Percentiles rank a stretch among this genome's conserved stretches.
Conservation (phyloP, 2,113 vertebrate genomes). For the Microcebus murinus region DNA sequence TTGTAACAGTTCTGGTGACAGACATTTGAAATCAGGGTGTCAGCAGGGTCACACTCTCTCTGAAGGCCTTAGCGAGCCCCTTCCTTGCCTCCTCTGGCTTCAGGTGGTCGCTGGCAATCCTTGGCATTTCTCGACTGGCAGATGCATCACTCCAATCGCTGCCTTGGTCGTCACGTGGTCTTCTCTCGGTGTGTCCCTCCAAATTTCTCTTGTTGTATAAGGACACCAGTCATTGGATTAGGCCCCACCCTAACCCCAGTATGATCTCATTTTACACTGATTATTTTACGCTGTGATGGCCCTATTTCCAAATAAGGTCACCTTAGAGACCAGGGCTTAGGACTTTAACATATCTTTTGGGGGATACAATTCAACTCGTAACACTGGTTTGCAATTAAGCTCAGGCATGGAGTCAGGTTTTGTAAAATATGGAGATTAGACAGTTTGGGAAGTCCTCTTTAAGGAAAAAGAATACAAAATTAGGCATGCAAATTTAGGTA, state of each 20-base stretch:
- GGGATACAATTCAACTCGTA: not conserved
- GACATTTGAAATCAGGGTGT: too few species aligned
- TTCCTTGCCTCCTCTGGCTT: not conserved
- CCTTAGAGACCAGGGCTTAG: not conserved
- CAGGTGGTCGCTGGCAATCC: not conserved
- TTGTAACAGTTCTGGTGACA: not conserved
- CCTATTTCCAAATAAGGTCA: not conserved
- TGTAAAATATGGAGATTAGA: not conserved
- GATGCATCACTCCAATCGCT: rapidly evolving
- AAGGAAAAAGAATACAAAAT: not conserved
- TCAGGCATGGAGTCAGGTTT: not conserved
- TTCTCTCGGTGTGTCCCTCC: not conserved
- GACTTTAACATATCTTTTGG: too few species aligned
- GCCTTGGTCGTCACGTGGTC: not conserved
- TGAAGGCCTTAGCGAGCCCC: rapidly evolving
- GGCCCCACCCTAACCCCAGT: too few species aligned
- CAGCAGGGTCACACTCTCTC: not conserved
- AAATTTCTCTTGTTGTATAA: not conserved
- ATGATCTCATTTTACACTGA: not conserved
- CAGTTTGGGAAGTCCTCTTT: not conserved
- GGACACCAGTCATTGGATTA: not conserved
- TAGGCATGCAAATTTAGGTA: not conserved
- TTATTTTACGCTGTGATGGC: not conserved
- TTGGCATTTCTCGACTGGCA: rapidly evolving
- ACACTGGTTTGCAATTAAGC: too few species aligned